Base-by-base conservation (phyloP, 1,140 invertebrate species). In the Geopemphigus sp. region DNA sequence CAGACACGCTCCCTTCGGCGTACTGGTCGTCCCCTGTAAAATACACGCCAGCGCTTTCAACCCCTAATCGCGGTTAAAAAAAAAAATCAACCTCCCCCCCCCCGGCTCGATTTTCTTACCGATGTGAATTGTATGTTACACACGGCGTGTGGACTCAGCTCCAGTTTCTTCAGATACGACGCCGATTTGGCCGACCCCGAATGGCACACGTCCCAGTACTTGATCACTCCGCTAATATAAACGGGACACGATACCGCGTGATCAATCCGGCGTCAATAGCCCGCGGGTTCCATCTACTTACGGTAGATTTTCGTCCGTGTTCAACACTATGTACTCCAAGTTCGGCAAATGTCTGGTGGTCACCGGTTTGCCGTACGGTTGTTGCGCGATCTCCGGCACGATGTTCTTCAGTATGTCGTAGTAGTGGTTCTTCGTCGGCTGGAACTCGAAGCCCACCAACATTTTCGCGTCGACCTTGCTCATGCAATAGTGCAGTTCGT, bases 51-150 rank as follows among this genome's bases (percentile, higher is more conserved):
- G n/a, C n/a, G n/a, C n/a, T n/a, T n/a, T n/a, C n/a, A n/a, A n/a
- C n/a, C n/a, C n/a, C n/a, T n/a, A n/a, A 57, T 57, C 32, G 32
- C 32, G 32, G 8, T 39, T 17, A 63, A 0, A 56, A 29, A 61
- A 68, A 81, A 57, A 50, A 81, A 80, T 47, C 19, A 47, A 45
- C 0, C 22, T 6, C 47, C 1, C 17, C 5, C 5, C 6, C n/a
- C 14, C 26, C 54, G 24, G 29, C n/a, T n/a, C n/a, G 6, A 15
- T 70, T 61, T 81, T 88, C 90, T 90, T 81, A 93, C 93, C 1
- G 95, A 97, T 1, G 95, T 96, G 82, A 96, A 96, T 84, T 95
- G 94, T 82, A 97, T 91, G 83, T 93, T 92, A 80, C 89, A 90
- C 1, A 90, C 88, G 26, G 90, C 89, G 83, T 92, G 89, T 15